A percentile compares a stretch with the other conserved stretches of the same genome.
Evolutionary conservation across 2,888 invertebrate species (phyloP).

Genomic region (Sinodicranocentrus sp.): DNA sequence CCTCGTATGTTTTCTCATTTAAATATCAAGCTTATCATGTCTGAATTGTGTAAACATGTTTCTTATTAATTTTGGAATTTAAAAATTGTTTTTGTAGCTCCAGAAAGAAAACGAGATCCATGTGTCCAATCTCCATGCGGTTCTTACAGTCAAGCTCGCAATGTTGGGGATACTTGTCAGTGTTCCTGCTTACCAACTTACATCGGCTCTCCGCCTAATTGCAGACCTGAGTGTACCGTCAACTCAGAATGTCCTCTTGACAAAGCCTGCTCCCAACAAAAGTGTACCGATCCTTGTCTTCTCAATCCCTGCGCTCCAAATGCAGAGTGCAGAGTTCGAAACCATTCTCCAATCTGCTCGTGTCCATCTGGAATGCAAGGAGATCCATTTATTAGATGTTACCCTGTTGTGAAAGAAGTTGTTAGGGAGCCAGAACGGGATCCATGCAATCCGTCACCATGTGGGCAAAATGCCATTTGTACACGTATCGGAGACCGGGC

Average conservation of each 20-base stretch:
- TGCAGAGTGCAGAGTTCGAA: constrained; percentile 88
- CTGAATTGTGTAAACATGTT: background rate
- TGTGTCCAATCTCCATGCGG: constrained; percentile 77
- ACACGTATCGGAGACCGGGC: constrained; percentile 84
- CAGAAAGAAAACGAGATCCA: constrained; percentile 37
- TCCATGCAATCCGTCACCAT: constrained; percentile 80
- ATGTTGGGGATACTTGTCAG: constrained; percentile 79
- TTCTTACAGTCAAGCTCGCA: constrained; percentile 82
- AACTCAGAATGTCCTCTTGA: constrained; percentile 77
- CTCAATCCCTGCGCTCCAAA: constrained; percentile 82
- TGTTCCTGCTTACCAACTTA: constrained; percentile 77
- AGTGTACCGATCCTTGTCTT: constrained; percentile 80
- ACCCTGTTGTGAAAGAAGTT: constrained; percentile 50
- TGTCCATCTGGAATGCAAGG: constrained; percentile 79
- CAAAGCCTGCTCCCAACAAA: constrained; percentile 77
- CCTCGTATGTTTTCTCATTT: constrained; percentile 12
- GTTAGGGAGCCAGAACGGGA: constrained; percentile 71
- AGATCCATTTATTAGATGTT: constrained; percentile 68
- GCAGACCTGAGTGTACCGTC: constrained; percentile 77
- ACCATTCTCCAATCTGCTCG: constrained; percentile 91
- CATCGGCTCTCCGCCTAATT: constrained; percentile 77
- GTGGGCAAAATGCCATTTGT: constrained; percentile 86
- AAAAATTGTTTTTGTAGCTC: too few species aligned
- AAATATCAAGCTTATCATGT: constrained; percentile 80
- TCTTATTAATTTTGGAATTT: background rate